Conservation (phyloP, 2,113 vertebrate species). For the Hemichromis elongatus region DNA sequence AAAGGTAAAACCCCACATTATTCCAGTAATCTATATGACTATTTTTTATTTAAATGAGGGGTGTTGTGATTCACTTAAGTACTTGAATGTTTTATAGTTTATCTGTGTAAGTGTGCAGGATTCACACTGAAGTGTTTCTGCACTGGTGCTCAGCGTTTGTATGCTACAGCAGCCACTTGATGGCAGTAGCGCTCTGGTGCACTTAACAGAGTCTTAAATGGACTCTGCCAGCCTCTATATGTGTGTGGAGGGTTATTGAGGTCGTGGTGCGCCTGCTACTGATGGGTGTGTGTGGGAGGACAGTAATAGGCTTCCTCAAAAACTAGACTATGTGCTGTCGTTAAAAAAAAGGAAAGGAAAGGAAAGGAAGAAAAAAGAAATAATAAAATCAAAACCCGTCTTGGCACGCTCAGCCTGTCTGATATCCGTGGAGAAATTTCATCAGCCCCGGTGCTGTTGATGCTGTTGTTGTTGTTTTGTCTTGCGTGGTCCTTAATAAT, state of each 20-base stretch:
- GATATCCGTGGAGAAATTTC: constrained; percentile 26
- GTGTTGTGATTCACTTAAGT: background rate
- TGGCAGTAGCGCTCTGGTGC: constrained; percentile 39
- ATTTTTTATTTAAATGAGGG: background rate
- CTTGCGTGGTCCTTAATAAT: constrained; percentile 3
- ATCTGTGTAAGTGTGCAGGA: background rate
- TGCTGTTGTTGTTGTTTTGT: background rate
- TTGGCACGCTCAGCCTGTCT: constrained; percentile 38
- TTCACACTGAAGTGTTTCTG: background rate
- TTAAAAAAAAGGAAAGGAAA: background rate
- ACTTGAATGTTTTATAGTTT: background rate
- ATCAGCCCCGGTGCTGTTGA: background rate
- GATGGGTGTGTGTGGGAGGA: constrained; percentile 66
- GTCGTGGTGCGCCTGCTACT: constrained; percentile 60
- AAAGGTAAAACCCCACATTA: background rate
- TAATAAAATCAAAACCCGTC: constrained; percentile 25
- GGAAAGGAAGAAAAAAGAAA: constrained; percentile 1
- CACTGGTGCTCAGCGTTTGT: background rate
- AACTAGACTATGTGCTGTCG: constrained; percentile 55
- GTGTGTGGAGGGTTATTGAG: constrained; percentile 62
- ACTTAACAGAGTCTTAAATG: background rate
- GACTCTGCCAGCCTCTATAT: background rate
- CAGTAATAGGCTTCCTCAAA: constrained; percentile 67
- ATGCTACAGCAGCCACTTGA: background rate
- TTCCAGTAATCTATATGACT: background rate